Conservation (phyloP, 2,113 vertebrate species). For the Protomyctophum bolini region DNA sequence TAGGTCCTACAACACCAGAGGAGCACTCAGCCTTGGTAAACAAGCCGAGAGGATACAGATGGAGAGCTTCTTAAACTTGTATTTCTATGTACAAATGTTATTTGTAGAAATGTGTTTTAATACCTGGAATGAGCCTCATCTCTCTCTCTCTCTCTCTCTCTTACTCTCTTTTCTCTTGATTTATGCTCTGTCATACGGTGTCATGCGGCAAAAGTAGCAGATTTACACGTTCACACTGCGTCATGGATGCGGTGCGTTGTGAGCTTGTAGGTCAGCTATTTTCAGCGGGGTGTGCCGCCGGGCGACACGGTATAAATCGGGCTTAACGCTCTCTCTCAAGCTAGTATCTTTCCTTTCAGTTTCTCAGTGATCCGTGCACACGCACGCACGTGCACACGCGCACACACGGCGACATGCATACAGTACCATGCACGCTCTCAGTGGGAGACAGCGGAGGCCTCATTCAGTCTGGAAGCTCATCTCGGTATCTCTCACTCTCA, state of each 20-base stretch:
- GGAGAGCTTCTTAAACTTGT: background rate
- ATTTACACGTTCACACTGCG: too few relatives aligned
- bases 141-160: background rate
- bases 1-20: background rate
- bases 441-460: background rate
- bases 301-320: too few relatives aligned
- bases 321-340: background rate
- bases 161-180: background rate
- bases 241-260: too few relatives aligned
- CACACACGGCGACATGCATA: background rate
- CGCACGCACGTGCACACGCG: background rate
- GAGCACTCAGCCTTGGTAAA: background rate
- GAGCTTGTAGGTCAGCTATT: too few relatives aligned
- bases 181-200: too few relatives aligned
- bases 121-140: too few relatives aligned
- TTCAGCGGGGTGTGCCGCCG: too few relatives aligned
- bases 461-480: conserved; percentile 17
- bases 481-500: conserved; percentile 25
- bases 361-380: background rate
- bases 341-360: background rate
- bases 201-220: too few relatives aligned
- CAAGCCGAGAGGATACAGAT: too few relatives aligned
- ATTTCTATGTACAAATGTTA: background rate
- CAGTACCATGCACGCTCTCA: background rate
- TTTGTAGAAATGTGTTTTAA: too few relatives aligned